Base-by-base conservation (phyloP, 1,140 invertebrate species). In the Atopsyche davidsoni region DNA sequence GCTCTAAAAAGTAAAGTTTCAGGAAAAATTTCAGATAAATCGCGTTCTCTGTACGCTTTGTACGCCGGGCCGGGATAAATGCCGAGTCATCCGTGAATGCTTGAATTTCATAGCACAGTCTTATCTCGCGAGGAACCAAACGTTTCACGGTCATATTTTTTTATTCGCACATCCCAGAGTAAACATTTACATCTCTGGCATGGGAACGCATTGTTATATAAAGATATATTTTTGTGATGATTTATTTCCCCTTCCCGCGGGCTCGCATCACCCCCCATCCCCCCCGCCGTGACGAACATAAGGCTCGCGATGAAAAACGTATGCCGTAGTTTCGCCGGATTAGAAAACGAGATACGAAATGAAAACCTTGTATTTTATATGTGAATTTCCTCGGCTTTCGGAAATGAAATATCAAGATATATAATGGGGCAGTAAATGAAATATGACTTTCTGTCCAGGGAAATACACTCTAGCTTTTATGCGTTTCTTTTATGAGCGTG, bases 81-180 rank as follows among this genome's bases (percentile, higher is more conserved):
- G n/a, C n/a, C n/a, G n/a, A n/a, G n/a, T n/a, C n/a, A n/a, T n/a
- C n/a, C n/a, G n/a, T n/a, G n/a, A n/a, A n/a, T n/a, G n/a, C n/a
- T n/a, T n/a, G n/a, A n/a, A n/a, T n/a, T n/a, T n/a, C n/a, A n/a
- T n/a, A n/a, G n/a, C n/a, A n/a, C n/a, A n/a, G n/a, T n/a, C n/a
- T n/a, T n/a, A n/a, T n/a, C n/a, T n/a, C n/a, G n/a, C n/a, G n/a
- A n/a, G n/a, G n/a, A n/a, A n/a, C n/a, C n/a, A n/a, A n/a, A n/a
- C n/a, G n/a, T n/a, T n/a, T n/a, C n/a, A n/a, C n/a, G n/a, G n/a
- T n/a, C n/a, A n/a, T n/a, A n/a, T n/a, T 34, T 13, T n/a, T 34
- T 34, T 34, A 34, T 34, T 34, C 32, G 16, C 32, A 34, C 32
- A 34, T 34, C 32, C 16, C 32, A 11, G 32, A 34, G 16, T 34